phyloP scores from a whole-genome alignment of 2,888 invertebrate species.

The Orgyia antiqua region DNA sequence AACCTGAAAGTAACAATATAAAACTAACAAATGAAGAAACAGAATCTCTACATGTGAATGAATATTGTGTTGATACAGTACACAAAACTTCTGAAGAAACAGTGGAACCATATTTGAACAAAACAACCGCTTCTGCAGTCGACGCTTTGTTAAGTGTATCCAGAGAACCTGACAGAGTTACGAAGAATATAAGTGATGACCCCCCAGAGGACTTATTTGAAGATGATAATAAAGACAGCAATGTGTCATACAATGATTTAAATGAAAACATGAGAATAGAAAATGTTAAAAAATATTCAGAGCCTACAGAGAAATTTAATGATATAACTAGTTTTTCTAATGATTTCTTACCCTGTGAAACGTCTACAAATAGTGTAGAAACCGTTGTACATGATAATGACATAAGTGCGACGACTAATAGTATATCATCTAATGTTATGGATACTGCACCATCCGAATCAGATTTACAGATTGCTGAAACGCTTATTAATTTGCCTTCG shows the following conservation, averaged over 20 bases:
- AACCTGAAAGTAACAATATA: neutral
- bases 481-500: conserved; percentile 65
- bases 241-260: conserved; percentile 19
- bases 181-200: conserved; percentile 58
- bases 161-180: conserved; percentile 62
- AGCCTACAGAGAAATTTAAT: conserved; percentile 6
- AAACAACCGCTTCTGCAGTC: conserved; percentile 67
- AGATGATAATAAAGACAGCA: conserved; percentile 57
- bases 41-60: conserved; percentile 9
- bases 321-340: conserved; percentile 12
- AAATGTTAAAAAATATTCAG: conserved; percentile 10
- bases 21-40: conserved; percentile 1
- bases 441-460: conserved; percentile 61
- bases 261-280: conserved; percentile 24
- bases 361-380: conserved; percentile 7
- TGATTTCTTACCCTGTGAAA: conserved; percentile 8
- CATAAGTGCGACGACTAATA: conserved; percentile 3
- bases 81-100: conserved; percentile 28
- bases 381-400: conserved; percentile 11
- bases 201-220: conserved; percentile 69
- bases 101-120: conserved; percentile 49
- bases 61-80: conserved; percentile 18
- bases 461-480: conserved; percentile 70
- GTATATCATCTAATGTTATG: conserved; percentile 7
- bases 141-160: conserved; percentile 67